Evolutionary conservation across 2,888 invertebrate genomes (phyloP), one percentile per base, ranked within the genome.

Genomic region (Folsomia candida): DNA sequence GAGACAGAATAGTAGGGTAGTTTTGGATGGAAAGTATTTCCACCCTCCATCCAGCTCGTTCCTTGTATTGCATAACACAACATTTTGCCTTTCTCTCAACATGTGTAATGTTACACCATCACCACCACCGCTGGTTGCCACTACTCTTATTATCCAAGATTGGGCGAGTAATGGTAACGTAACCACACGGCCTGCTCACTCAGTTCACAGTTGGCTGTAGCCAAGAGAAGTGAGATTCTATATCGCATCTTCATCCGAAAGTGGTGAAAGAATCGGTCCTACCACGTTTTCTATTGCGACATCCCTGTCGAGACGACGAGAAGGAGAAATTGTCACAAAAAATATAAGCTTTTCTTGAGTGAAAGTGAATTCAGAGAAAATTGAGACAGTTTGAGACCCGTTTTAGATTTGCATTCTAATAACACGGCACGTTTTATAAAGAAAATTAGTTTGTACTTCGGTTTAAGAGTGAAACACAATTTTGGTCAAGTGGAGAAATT

Each of bases 101-200:
- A 61, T 61, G 28, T 61, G 61, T 61, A 61, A 61, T 61, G 20
- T 28, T 27, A 61, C 61, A 61, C 61, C 28, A 61, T 20, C 61
- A 47, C 60, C 22, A 20, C 4, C 3, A 24, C 6, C 24, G 25
- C 60, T 24, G 60, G 60, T 24, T 60, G 14, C 20, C 9, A 60
- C 24, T 25, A 29, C 4, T 11, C 47, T 47, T 18, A 11, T 47
- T 47, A 11, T 6, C 20, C 18, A 54, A 54, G 20, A 54, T 37
- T 37, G 37, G 37, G 14, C 57, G 24, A 26, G 25, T 59, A 24
- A 57, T n/a, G 25, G 59, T 59, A 59, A 59, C n/a, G n/a, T n/a
- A n/a, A 59, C 59, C 59, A 59, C 59, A 25, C 11, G n/a, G n/a
- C n/a, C n/a, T n/a, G n/a, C n/a, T n/a, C n/a, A 59, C 24, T 59